Conservation (phyloP, 1,140 invertebrate genomes). For the Melanaphis sacchari region DNA sequence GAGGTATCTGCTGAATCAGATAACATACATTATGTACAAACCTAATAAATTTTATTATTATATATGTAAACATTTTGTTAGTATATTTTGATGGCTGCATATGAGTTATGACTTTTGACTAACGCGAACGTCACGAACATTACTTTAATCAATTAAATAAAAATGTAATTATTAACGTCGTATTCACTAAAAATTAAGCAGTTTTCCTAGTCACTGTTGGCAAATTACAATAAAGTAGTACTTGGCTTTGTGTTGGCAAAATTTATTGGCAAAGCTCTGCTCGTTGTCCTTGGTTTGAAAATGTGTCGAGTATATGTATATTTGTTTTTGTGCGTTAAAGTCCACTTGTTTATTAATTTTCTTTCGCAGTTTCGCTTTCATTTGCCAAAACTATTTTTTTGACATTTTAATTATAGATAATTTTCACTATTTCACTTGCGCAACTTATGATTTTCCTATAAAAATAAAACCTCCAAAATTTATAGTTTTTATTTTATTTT, state of each 20-base stretch:
- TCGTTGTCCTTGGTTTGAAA: constrained; percentile 38
- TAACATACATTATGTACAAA: not conserved
- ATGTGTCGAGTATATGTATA: constrained; percentile 20
- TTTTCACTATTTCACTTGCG: not conserved
- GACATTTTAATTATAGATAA: constrained; percentile 44
- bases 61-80: not conserved
- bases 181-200: not conserved
- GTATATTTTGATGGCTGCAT: not conserved
- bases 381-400: constrained; percentile 42
- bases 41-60: not conserved
- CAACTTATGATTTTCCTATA: constrained; percentile 28
- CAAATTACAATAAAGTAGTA: not conserved
- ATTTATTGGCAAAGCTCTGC: constrained; percentile 43
- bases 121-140: too few relatives aligned
- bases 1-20: not conserved
- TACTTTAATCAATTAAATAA: not conserved
- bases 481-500: constrained; percentile 32
- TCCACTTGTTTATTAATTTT: constrained; percentile 48
- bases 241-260: constrained; percentile 38
- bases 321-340: constrained; percentile 15
- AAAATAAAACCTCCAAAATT: constrained; percentile 25
- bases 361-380: constrained; percentile 26
- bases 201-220: not conserved
- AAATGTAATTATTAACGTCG: constrained; percentile 9
- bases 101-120: not conserved